phyloP scores from a whole-genome alignment of 1,140 invertebrate species.

The Luehdorfia chinensis region DNA sequence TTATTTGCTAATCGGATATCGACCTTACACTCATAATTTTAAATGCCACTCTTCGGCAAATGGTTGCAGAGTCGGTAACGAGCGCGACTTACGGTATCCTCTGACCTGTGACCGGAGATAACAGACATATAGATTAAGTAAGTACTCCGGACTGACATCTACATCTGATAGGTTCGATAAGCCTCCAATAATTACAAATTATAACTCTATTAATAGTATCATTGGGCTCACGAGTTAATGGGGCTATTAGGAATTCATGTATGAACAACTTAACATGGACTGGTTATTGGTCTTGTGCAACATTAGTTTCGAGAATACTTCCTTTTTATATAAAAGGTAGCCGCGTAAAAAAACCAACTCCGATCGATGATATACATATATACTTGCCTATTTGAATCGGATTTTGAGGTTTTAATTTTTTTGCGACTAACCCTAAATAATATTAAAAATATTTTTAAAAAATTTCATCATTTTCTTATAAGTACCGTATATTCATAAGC shows the following conservation, averaged over 20 bases:
- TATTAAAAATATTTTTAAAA: no score
- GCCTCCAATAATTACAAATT: conserved; percentile 20
- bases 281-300: no score
- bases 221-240: neutral
- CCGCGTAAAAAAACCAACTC: no score
- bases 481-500: no score
- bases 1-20: conserved; percentile 22
- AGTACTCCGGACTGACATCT: conserved; percentile 38
- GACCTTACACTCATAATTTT: conserved; percentile 26
- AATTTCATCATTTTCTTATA: no score
- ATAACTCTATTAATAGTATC: conserved; percentile 31
- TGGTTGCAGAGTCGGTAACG: conserved; percentile 3
- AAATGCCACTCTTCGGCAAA: conserved; percentile 25
- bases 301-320: no score
- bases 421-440: no score
- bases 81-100: conserved; percentile 47
- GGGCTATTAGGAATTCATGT: neutral
- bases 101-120: conserved; percentile 55
- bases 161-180: conserved; percentile 46
- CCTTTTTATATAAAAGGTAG: no score
- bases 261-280: neutral
- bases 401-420: no score
- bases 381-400: no score
- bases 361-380: no score
- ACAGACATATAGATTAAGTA: conserved; percentile 42